Conservation (phyloP, 2,113 vertebrate genomes). For the Arvicanthis niloticus region DNA sequence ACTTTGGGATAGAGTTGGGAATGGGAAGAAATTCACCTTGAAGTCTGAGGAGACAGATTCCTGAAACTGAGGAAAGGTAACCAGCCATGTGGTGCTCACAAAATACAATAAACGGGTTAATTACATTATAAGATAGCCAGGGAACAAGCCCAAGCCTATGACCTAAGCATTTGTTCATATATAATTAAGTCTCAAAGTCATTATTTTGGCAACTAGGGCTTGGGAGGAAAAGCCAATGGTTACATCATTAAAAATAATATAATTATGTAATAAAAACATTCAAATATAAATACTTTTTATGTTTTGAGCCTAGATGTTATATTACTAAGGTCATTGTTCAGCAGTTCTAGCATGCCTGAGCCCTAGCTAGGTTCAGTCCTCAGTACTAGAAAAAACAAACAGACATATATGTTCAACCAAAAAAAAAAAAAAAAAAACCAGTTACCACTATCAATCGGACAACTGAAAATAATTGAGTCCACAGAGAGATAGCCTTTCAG, state of each 20-base stretch:
- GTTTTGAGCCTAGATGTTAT: background rate
- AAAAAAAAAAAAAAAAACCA: background rate
- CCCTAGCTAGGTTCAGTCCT: background rate
- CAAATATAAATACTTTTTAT: background rate
- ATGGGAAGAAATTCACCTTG: no score
- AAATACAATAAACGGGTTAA: no score
- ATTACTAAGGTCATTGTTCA: background rate
- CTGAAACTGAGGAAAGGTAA: no score
- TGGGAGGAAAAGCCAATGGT: no score
- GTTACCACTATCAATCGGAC: background rate
- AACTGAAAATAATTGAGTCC: background rate
- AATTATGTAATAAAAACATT: constrained; percentile 35
- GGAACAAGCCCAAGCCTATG: no score
- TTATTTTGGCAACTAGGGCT: no score
- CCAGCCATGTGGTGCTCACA: no score
- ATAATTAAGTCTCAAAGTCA: no score
- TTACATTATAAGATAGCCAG: no score
- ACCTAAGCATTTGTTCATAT: no score
- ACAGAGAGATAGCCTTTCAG: background rate
- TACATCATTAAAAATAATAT: background rate
- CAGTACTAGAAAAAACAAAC: background rate
- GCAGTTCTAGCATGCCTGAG: background rate
- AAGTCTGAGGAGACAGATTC: no score
- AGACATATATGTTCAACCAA: background rate
- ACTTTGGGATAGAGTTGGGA: no score